Evolutionary conservation across 2,888 invertebrate species (phyloP), one percentile per base, ranked within the genome.

Genomic region (Andrena bicolor): DNA sequence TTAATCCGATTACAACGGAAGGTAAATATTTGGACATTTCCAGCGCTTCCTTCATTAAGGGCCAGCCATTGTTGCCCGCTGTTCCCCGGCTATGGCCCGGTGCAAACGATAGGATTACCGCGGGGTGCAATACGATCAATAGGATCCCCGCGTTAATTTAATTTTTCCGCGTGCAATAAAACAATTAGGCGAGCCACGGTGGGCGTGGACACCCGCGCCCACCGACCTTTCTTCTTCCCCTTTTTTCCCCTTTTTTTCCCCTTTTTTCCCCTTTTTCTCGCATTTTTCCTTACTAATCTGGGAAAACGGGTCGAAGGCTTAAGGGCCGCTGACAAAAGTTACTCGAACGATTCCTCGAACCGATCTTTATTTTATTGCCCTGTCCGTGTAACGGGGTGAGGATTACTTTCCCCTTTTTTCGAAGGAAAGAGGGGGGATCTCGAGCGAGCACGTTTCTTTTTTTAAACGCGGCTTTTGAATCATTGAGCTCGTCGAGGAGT

Each of bases 1-100:
- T 84, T 80, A 86, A 86, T 82, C 82, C 77, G 71, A 66, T 83
- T 83, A 77, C 35, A 41, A 30, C 56, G 8, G n/a, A 48, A 23
- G 71, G 86, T 83, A 80, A 85, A 86, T 86, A 82, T 82, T 84
- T 84, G 66, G 76, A 71, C 70, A 61, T 58, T 79, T 70, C 32
- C 68, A 30, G 30, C 28, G 35, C 48, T 28, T 56, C 41, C 41
- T 73, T 74, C 66, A 66, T 64, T 78, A 69, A 51, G 28, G 60
- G 6, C 13, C 64, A 7, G 10, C 41, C 53, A 78, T 82, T 82
- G 71, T 70, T 64, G 13, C 13, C 56, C 35, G 20, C 2, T 35
- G 28, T 56, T 32, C 53, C n/a, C 20, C 30, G 28, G 7, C 30
- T 23, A 68, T 53, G 66, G n/a, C 2, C 41, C 56, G 41, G 23